Percentiles rank a stretch among this genome's conserved stretches.
Evolutionary conservation across 2,113 vertebrate species (phyloP).

Genomic region (Prunella fulvescens): DNA sequence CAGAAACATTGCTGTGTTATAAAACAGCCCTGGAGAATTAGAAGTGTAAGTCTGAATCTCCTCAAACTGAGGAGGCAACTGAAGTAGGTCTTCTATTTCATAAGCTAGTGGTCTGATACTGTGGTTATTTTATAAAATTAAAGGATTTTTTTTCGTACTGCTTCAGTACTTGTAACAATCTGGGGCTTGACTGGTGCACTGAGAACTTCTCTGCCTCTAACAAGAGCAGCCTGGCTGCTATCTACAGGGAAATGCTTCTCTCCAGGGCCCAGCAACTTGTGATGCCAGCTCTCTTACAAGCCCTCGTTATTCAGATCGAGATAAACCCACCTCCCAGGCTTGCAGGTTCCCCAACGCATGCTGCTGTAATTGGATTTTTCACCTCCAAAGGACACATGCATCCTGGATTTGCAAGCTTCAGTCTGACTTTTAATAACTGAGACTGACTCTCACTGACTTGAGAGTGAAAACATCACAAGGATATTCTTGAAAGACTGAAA

Average conservation of each 20-base stretch:
- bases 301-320: not conserved
- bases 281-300: slow-evolving; percentile 35
- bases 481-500: not conserved
- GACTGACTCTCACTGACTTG: not conserved
- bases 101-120: slow-evolving; percentile 2
- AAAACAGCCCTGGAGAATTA: not conserved
- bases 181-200: not conserved
- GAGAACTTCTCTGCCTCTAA: slow-evolving; percentile 21
- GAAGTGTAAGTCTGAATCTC: not conserved
- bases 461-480: not conserved
- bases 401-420: slow-evolving; percentile 39
- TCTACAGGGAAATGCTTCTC: slow-evolving; percentile 10
- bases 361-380: slow-evolving; percentile 56
- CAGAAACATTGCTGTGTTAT: not conserved
- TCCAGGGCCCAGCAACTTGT: slow-evolving; percentile 16
- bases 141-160: not conserved
- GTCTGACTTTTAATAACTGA: slow-evolving; percentile 17
- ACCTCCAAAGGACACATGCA: slow-evolving; percentile 53
- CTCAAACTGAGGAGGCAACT: not conserved
- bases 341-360: not conserved
- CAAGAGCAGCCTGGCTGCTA: not conserved
- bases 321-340: slow-evolving; percentile 45
- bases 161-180: not conserved
- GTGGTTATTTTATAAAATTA: slow-evolving; percentile 3
- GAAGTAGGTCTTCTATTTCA: slow-evolving; percentile 35